Evolutionary conservation across 2,888 invertebrate genomes (phyloP).

Genomic region (Limnephilus marmoratus): DNA sequence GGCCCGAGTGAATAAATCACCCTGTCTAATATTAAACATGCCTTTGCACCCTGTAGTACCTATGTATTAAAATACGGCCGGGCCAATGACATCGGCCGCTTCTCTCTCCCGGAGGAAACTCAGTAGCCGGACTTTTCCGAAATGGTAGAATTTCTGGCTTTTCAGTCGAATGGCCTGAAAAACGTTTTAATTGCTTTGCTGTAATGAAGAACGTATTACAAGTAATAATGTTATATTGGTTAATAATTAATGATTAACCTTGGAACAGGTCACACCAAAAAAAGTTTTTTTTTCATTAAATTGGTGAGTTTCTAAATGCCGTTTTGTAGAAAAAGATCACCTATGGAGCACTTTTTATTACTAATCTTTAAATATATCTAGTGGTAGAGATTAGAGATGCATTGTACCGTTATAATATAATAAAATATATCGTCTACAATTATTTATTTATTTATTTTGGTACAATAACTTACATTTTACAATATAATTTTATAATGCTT

Average conservation of each 20-base stretch:
- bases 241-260: neutral
- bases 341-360: no score
- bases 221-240: neutral
- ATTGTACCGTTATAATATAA: no score
- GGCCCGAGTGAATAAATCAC: conserved; percentile 76
- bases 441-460: no score
- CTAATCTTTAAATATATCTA: no score
- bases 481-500: no score
- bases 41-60: conserved; percentile 69
- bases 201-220: neutral
- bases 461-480: no score
- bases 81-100: conserved; percentile 34
- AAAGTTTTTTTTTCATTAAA: neutral
- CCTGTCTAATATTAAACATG: conserved; percentile 79
- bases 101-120: conserved; percentile 6
- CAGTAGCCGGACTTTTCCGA: neutral
- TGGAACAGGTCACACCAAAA: neutral
- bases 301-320: neutral
- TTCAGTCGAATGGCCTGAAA: neutral
- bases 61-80: conserved; percentile 63
- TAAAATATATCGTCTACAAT: no score
- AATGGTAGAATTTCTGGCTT: neutral
- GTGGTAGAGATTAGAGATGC: no score
- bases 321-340: neutral
- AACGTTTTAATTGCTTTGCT: neutral